Evolutionary conservation across 1,140 invertebrate species (phyloP), one percentile per base, ranked within the genome.

Genomic region (Ceratosolen solmsi): DNA sequence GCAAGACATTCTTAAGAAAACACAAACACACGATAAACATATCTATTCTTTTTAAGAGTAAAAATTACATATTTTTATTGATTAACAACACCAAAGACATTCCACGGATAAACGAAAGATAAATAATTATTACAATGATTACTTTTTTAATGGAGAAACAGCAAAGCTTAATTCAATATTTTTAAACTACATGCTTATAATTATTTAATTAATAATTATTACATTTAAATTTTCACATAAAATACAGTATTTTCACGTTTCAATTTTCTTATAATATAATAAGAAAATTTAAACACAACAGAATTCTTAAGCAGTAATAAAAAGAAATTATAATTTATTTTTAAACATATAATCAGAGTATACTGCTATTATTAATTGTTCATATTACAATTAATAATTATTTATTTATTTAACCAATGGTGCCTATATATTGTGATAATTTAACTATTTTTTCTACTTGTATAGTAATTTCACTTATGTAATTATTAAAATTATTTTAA

Each of bases 1-100:
- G n/a, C 83, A 88, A 78, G 84, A 91, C 54, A 88, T 93, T 77
- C 84, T 93, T 0, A 87, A 82, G 63, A 85, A 86, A 82, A 91
- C 91, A 0, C 86, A 87, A 25, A 92, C 89, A 11, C 87, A 86
- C 13, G 82, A 89, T 80, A 77, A 89, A 68, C 82, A 84, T 33
- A 81, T 9, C 36, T 91, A 85, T 85, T 87, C 84, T 4, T 91
- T 91, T 85, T 92, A 87, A 79, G 49, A 54, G 25, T 20, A 63
- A 9, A 72, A 68, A 74, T 46, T 25, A 56, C 80, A 51, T 77
- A 68, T 80, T 58, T 74, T 25, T 83, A 75, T 49, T 79, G 22
- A 25, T 60, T 25, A 58, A 73, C n/a, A 71, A 58, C 63, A 82
- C 82, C 84, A 87, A 87, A 85, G 84, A 87, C 76, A 79, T 46